Evolutionary conservation across 2,113 vertebrate species (phyloP), one percentile per base, ranked within the genome.

Genomic region (Hypanus sabinus): DNA sequence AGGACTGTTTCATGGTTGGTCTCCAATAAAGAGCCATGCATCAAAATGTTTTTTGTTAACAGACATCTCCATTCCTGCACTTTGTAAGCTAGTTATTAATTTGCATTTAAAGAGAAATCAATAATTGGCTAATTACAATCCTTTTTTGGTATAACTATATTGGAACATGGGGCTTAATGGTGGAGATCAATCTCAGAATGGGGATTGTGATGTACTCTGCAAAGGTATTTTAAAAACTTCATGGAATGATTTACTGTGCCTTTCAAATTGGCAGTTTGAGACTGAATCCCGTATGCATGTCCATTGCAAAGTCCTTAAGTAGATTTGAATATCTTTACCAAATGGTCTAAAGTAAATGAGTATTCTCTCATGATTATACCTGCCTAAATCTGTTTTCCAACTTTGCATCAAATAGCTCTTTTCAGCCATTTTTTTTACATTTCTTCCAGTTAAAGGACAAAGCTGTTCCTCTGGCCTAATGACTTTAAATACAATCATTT

Each of bases 181-280:
- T 93, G 68, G 91, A 93, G 68, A 93, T 73, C 68, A 93, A 75
- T 55, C 91, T 93, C 70, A 55, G 70, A 36, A 93, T 93, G 70
- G 91, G 91, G 70, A 36, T 93, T 93, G 91, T 92, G 22, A 27
- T 71, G 90, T 73, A 55, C 91, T 70, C 36, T 73, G 24, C 90
- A 92, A 92, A 38, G 30, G 12, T 46, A 22, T 10, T 90, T 87
- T 11, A 68, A 24, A 46, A 12, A 20, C 24, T 57, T 83, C 22
- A 55, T 83, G 0, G 12, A 90, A 65, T 68, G 30, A 65, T 33
- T 68, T 73, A 55, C 24, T 55, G 10, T 38, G 38, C 38, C 70
- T 14, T 73, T 93, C 24, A 68, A 46, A 27, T 55, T 73, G 68
- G 4, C 10, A 20, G 24, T 65, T 71, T 75, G 65, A 36, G 36